These are phyloP conservation scores for Catamblyrhynchus diadema DNA, from an alignment of 2,797 vertebrate genomes.

Conservation along the genomic window DNA sequence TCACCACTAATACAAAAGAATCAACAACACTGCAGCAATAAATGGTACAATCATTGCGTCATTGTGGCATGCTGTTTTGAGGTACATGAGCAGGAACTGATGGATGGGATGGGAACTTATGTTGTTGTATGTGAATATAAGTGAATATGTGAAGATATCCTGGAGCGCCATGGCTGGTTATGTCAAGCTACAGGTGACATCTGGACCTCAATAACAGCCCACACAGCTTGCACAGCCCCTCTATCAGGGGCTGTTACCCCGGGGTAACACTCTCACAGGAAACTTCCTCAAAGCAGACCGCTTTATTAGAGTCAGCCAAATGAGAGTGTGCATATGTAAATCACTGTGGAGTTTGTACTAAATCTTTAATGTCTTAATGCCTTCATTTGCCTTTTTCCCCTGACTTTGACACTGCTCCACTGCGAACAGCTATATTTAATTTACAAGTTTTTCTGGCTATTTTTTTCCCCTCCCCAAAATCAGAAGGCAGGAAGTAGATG, in stretches of 20 bases:
- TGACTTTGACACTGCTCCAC: background rate
- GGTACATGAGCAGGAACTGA: background rate
- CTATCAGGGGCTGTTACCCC: background rate
- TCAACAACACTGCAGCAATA: background rate
- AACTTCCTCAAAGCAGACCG: background rate
- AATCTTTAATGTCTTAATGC: slow-evolving; percentile 33
- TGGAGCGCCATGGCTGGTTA: background rate
- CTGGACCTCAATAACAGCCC: background rate
- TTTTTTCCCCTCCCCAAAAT: background rate
- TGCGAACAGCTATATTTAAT: slow-evolving; percentile 46
- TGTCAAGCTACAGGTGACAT: background rate
- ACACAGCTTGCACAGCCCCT: background rate
- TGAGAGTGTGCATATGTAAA: background rate
- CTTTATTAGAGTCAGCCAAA: slow-evolving; percentile 3
- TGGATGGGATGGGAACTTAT: background rate
- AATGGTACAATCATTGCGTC: background rate
- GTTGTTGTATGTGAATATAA: background rate
- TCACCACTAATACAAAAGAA: background rate
- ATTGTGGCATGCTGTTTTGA: background rate
- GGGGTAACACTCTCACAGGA: background rate
- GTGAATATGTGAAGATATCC: background rate
- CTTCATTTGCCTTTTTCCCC: background rate
- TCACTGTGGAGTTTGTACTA: background rate
- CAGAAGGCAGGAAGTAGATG: slow-evolving; percentile 48
- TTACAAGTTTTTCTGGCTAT: background rate